Conservation (phyloP, 2,888 invertebrate genomes). For the Drosophila prostipennis region DNA sequence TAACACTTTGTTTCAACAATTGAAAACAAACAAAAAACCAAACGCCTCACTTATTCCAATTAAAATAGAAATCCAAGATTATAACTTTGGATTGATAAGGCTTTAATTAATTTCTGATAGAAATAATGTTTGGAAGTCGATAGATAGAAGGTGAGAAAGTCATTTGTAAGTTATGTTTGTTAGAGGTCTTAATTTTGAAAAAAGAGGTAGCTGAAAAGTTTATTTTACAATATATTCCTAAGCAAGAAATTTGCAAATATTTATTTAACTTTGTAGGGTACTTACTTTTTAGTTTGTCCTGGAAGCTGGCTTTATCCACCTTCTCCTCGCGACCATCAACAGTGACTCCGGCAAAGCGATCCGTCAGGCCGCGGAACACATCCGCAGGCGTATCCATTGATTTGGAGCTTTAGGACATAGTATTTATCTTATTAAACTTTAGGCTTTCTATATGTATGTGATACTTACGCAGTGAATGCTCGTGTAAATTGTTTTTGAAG, state of each 20-base stretch:
- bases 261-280: background rate
- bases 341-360: conserved; percentile 90
- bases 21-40: no score
- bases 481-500: conserved; percentile 23
- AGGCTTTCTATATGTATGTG: background rate
- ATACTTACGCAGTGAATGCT: conserved; percentile 15
- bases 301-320: conserved; percentile 82
- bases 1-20: no score
- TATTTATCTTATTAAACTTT: background rate
- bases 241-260: background rate
- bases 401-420: conserved; percentile 23
- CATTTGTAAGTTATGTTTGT: background rate
- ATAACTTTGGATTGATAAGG: background rate
- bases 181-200: no score
- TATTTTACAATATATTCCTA: no score
- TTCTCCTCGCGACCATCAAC: conserved; percentile 84
- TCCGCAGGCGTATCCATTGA: conserved; percentile 75
- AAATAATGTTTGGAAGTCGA: background rate
- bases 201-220: no score
- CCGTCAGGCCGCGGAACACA: conserved; percentile 85
- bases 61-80: background rate
- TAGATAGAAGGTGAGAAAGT: background rate
- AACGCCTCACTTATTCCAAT: no score
- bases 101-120: background rate
- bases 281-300: conserved; percentile 25